Evolutionary conservation across 2,888 invertebrate genomes (phyloP).

Genomic region (Drosophila crucigera): DNA sequence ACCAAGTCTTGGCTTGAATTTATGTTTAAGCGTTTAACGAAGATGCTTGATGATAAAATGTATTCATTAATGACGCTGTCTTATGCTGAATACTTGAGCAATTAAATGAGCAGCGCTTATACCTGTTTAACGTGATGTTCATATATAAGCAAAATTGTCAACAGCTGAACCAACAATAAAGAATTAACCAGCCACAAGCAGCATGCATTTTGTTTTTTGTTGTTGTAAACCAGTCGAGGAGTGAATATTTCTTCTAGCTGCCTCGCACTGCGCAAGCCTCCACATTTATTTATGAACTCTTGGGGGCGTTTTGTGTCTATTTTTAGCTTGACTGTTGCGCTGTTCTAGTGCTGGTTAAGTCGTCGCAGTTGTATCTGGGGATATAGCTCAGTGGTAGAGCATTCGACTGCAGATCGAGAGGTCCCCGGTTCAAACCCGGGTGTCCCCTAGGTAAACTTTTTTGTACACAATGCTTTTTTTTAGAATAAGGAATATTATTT

Average conservation of each 20-base stretch:
- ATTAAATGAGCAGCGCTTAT: slow-evolving; percentile 47
- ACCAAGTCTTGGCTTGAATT: slow-evolving; percentile 11
- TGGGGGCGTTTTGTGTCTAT: slow-evolving; percentile 1
- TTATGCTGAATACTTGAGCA: slow-evolving; percentile 47
- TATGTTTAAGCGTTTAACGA: slow-evolving; percentile 48
- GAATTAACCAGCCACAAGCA: slow-evolving; percentile 26
- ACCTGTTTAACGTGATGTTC: slow-evolving; percentile 58
- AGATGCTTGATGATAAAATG: slow-evolving; percentile 45
- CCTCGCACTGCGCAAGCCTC: slow-evolving; percentile 62
- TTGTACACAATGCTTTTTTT: neutral
- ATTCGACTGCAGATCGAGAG: slow-evolving; percentile 75
- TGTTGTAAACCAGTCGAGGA: slow-evolving; percentile 59
- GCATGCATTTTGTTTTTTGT: slow-evolving; percentile 27
- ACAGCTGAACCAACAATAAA: slow-evolving; percentile 70
- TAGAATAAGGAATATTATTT: neutral
- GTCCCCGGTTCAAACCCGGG: slow-evolving; percentile 82
- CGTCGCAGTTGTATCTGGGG: slow-evolving; percentile 35
- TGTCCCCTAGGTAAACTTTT: slow-evolving; percentile 63
- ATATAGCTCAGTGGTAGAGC: slow-evolving; percentile 75
- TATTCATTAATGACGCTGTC: slow-evolving; percentile 46
- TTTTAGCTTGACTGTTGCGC: slow-evolving; percentile 3
- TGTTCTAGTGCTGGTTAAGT: slow-evolving; percentile 32
- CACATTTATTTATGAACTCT: slow-evolving; percentile 8
- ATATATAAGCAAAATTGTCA: slow-evolving; percentile 53
- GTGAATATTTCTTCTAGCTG: slow-evolving; percentile 41